Conservation (phyloP, 2,888 invertebrate genomes). For the Zaprionus bogoriensis region DNA sequence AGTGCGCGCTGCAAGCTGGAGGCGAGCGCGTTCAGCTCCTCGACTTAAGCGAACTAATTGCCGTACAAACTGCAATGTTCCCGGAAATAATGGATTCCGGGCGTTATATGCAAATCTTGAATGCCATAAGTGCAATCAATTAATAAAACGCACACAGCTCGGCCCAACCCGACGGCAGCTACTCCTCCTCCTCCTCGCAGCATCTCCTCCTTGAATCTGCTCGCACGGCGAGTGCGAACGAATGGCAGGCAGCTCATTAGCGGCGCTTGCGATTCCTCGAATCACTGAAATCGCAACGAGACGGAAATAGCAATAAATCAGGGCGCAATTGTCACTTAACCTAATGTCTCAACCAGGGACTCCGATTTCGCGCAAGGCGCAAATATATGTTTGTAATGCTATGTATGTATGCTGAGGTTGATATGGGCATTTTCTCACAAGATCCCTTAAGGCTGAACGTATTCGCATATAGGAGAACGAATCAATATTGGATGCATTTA, state of each 20-base stretch:
- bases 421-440: neutral
- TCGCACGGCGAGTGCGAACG: slow-evolving; percentile 41
- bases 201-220: neutral
- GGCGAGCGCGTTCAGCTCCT: slow-evolving; percentile 50
- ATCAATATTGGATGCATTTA: no score
- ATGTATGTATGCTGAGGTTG: neutral
- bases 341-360: slow-evolving; percentile 55
- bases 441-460: no score
- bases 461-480: no score
- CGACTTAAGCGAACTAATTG: slow-evolving; percentile 79
- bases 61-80: slow-evolving; percentile 82
- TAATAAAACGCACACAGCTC: slow-evolving; percentile 48
- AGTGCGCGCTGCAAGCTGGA: slow-evolving; percentile 11
- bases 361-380: slow-evolving; percentile 10
- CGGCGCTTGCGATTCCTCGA: slow-evolving; percentile 81
- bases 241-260: slow-evolving; percentile 71
- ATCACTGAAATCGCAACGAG: slow-evolving; percentile 80
- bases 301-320: slow-evolving; percentile 81
- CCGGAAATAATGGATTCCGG: slow-evolving; percentile 79
- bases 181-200: neutral
- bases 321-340: slow-evolving; percentile 65
- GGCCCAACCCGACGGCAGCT: neutral
- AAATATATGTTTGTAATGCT: neutral
- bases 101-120: slow-evolving; percentile 59
- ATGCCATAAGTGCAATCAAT: slow-evolving; percentile 73